Base-by-base conservation (phyloP, 2,888 invertebrate species). In the Sinopyrophorus schimmeli region DNA sequence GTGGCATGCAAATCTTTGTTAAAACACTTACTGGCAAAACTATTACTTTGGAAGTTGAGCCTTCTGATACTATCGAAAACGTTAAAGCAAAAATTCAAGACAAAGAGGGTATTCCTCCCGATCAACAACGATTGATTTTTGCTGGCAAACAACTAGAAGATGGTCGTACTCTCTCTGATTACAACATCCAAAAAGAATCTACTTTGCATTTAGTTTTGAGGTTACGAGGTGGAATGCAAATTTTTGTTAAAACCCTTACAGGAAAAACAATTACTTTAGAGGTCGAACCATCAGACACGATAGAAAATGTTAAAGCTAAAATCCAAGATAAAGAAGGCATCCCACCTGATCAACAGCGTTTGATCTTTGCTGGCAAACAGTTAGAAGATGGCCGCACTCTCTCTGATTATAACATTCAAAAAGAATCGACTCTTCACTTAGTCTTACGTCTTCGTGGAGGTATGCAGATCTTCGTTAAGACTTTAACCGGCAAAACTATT, bases 21-120 rank as follows among this genome's bases (percentile, higher is more conserved):
- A 80, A 81, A 61, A 80, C 80, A 1, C 65, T 80, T 4, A 80
- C 79, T 17, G 80, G 80, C 4, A 81, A 81, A 60, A 80, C 80
- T 23, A 79, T 80, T 59, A 78, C 78, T 1, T 56, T 78, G 6
- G 78, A 78, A 53, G 77, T 78, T 1, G 80, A 81, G 60, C 76
- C 80, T 21, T 78, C 79, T 0, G 80, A 81, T 52, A 77, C 79
- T 0, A 80, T 81, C 55, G 80, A 80, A 57, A 80, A 81, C 64
- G 80, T 80, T 1, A 81, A 81, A 57, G 75, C 76, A 1, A 77
- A 76, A 51, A 76, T 76, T 28, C 75, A 76, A 50, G 80, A 80
- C 63, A 92, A 91, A 72, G 91, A 91, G 70, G 91, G 90, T 38
- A 90, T 91, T 62, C 90, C 90, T 2, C 89, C 89, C 57, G 90